Percentiles rank a stretch among this genome's conserved stretches.
These are phyloP conservation scores for Torymus texanus DNA, from an alignment of 2,888 invertebrate species.

Conservation along the genomic window DNA sequence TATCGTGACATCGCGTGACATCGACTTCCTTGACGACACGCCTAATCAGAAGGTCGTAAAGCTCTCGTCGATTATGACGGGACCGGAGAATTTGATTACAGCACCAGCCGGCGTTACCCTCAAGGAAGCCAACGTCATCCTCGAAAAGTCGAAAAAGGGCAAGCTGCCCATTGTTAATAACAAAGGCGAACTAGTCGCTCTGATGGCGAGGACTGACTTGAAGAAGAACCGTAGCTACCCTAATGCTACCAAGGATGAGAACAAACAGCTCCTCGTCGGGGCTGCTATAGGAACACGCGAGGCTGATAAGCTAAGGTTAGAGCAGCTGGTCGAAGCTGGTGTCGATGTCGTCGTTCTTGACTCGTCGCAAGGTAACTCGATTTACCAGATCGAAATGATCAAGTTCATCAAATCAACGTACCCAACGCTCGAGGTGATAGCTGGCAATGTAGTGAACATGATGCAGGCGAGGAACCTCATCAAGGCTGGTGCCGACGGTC, in stretches of 20 bases:
- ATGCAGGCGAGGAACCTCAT: constrained; percentile 97
- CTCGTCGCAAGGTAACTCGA: constrained; percentile 98
- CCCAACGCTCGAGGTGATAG: constrained; percentile 93
- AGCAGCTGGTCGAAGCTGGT: constrained; percentile 88
- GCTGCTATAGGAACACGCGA: constrained; percentile 95
- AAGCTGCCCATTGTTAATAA: constrained; percentile 90
- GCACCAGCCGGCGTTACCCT: no score
- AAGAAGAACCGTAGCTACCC: constrained; percentile 98
- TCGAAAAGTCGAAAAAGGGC: no score
- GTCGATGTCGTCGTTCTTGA: constrained; percentile 98
- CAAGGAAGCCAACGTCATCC: no score
- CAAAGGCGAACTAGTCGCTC: constrained; percentile 90
- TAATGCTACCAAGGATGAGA: constrained; percentile 97
- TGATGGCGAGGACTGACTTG: constrained; percentile 97
- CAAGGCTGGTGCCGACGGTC: constrained; percentile 96
- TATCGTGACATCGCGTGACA: no score
- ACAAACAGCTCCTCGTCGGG: constrained; percentile 93
- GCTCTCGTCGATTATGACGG: no score
- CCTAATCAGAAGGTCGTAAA: no score
- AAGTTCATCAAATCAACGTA: constrained; percentile 91
- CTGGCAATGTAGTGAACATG: constrained; percentile 97
- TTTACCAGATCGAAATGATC: constrained; percentile 96
- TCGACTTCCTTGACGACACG: no score
- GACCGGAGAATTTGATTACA: no score
- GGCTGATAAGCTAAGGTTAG: constrained; percentile 86